Conservation (phyloP, 1,140 invertebrate species). For the Caenorhabditis briggsae region DNA sequence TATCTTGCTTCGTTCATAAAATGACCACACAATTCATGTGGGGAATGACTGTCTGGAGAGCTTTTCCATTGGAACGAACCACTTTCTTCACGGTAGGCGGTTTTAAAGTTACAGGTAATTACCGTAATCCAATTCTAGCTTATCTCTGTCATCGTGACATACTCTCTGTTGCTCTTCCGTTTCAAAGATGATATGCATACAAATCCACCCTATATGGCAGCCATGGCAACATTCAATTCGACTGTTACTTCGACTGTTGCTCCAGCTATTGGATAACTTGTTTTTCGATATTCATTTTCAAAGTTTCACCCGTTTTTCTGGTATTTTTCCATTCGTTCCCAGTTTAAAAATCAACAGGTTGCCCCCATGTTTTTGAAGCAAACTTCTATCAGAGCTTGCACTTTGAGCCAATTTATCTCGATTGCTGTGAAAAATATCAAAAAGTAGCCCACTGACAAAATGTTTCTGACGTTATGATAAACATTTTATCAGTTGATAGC, state of each 20-base stretch:
- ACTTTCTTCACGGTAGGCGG: conserved; percentile 72
- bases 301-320: not conserved
- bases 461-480: too few species aligned
- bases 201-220: conserved; percentile 42
- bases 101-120: not conserved
- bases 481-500: too few species aligned
- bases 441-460: too few species aligned
- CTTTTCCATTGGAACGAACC: conserved; percentile 74
- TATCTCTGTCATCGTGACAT: conserved; percentile 73
- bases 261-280: not conserved
- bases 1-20: conserved; percentile 75
- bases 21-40: conserved; percentile 76
- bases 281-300: not conserved
- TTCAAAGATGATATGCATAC: conserved; percentile 66
- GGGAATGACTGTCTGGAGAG: conserved; percentile 76
- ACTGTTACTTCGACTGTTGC: not conserved
- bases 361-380: too few species aligned
- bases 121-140: conserved; percentile 62
- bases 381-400: too few species aligned
- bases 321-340: not conserved
- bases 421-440: not conserved
- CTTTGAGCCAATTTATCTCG: not conserved
- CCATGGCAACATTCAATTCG: conserved; percentile 6
- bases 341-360: too few species aligned
- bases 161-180: conserved; percentile 73